Conservation (phyloP, 2,113 vertebrate genomes). For the Stigmatopora argus region DNA sequence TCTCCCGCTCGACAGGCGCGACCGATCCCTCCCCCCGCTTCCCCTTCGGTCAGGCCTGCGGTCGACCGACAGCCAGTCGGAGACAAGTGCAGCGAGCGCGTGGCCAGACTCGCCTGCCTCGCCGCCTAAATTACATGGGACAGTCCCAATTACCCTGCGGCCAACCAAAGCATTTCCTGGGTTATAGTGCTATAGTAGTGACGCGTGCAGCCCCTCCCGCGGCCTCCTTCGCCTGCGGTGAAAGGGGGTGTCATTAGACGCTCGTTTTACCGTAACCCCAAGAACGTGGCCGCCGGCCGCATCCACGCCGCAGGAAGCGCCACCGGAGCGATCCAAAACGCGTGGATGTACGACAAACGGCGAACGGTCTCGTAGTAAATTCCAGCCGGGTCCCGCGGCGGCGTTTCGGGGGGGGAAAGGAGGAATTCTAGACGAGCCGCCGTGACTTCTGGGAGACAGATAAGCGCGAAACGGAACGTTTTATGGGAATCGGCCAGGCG, state of each 20-base stretch:
- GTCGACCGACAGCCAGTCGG: constrained; percentile 69
- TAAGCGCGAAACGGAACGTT: constrained; percentile 21
- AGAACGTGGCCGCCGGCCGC: constrained; percentile 68
- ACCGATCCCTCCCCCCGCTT: constrained; percentile 3
- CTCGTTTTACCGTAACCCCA: constrained; percentile 74
- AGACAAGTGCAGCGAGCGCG: constrained; percentile 71
- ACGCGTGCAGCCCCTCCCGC: constrained; percentile 28
- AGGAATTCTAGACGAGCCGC: constrained; percentile 35
- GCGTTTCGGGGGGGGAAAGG: constrained; percentile 35
- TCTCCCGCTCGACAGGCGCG: constrained; percentile 24
- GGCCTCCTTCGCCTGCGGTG: constrained; percentile 60
- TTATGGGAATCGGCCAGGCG: constrained; percentile 13
- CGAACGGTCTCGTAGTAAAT: constrained; percentile 49
- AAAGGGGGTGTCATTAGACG: constrained; percentile 69
- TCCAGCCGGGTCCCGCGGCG: constrained; percentile 42
- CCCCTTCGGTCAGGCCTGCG: constrained; percentile 45
- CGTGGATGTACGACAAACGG: constrained; percentile 59
- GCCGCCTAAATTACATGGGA: constrained; percentile 77
- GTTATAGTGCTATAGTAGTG: constrained; percentile 66
- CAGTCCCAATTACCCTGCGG: constrained; percentile 80
- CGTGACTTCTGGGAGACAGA: constrained; percentile 36
- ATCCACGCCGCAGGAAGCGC: constrained; percentile 62
- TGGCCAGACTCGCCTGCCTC: constrained; percentile 60
- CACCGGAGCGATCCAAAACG: constrained; percentile 58
- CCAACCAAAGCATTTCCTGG: constrained; percentile 79